Evolutionary conservation across 2,113 vertebrate species (phyloP).

Genomic region (Muntiacus reevesi): DNA sequence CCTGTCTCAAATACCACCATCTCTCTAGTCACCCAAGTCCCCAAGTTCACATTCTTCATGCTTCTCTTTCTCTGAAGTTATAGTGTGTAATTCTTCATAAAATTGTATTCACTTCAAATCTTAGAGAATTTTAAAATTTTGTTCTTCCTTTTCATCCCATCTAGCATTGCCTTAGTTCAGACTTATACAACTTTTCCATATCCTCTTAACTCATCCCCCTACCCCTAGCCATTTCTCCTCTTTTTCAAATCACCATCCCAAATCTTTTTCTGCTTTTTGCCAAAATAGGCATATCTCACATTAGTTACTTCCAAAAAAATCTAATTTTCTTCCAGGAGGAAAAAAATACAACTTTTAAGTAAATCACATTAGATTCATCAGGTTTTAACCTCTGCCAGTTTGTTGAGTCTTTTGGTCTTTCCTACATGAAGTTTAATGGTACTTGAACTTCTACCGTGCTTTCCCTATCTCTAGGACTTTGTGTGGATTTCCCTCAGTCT

Average conservation of each 20-base stretch:
- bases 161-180: not conserved
- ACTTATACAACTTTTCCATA: not conserved
- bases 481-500: not conserved
- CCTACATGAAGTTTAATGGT: not conserved
- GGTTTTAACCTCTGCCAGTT: not conserved
- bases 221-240: not conserved
- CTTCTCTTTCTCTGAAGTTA: not conserved
- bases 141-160: not conserved
- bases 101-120: not conserved
- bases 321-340: not conserved
- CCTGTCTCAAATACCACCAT: not conserved
- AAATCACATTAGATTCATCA: not conserved
- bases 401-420: rapidly evolving
- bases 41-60: not conserved
- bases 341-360: not conserved
- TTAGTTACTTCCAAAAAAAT: not conserved
- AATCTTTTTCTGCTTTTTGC: not conserved
- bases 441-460: too few relatives aligned
- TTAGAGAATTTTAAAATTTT: not conserved
- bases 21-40: not conserved
- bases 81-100: not conserved
- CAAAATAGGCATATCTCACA: not conserved
- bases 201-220: not conserved
- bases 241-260: not conserved
- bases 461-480: not conserved